Percentiles rank a stretch among this genome's conserved stretches.
Conservation (phyloP, 2,888 invertebrate genomes). For the Nemotelus nigrinus region DNA sequence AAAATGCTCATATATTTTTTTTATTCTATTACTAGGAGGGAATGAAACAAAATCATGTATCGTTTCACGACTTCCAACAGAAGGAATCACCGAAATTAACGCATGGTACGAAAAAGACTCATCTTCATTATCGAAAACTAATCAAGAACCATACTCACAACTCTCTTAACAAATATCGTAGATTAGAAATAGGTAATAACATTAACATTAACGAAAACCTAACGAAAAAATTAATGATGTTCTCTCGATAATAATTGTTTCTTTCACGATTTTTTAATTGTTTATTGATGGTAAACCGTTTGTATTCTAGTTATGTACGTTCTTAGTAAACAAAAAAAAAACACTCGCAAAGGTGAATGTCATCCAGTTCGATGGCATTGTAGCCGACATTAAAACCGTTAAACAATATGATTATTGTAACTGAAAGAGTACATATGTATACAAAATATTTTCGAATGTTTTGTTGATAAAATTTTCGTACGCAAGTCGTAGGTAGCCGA, state of each 20-base stretch:
- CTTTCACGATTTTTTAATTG: slow-evolving; percentile 9
- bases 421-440: too few species aligned
- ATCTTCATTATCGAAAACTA: slow-evolving; percentile 72
- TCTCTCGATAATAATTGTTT: slow-evolving; percentile 26
- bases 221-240: slow-evolving; percentile 44
- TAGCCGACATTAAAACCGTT: too few species aligned
- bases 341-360: too few species aligned
- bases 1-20: slow-evolving; percentile 29
- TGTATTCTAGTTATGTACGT: slow-evolving; percentile 34
- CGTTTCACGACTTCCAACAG: slow-evolving; percentile 89
- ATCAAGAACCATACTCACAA: slow-evolving; percentile 66
- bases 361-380: too few species aligned
- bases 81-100: slow-evolving; percentile 88
- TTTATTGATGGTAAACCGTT: slow-evolving; percentile 28
- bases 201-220: slow-evolving; percentile 45
- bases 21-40: slow-evolving; percentile 71
- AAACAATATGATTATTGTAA: too few species aligned
- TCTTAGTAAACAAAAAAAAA: not conserved
- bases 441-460: too few species aligned
- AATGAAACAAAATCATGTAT: slow-evolving; percentile 83
- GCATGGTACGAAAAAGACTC: slow-evolving; percentile 82
- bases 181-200: slow-evolving; percentile 66
- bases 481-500: too few species aligned
- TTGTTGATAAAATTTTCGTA: too few species aligned
- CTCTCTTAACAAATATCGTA: slow-evolving; percentile 67